These are phyloP conservation scores for Tauraco hartlaubi DNA, from an alignment of 2,797 vertebrate genomes.

Conservation along the genomic window DNA sequence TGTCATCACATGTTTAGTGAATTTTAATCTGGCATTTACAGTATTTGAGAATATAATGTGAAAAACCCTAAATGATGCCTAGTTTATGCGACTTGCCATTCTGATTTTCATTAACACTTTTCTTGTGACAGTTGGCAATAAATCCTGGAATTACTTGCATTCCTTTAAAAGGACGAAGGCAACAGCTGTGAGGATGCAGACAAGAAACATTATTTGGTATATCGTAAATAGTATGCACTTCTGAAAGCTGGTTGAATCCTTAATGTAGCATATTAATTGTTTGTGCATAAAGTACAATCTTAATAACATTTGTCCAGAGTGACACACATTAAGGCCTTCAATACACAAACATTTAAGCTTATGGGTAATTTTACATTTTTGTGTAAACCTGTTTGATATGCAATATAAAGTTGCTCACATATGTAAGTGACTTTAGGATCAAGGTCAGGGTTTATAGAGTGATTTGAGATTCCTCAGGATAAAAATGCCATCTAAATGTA, in stretches of 20 bases:
- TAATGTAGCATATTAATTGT: background rate
- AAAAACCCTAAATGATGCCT: background rate
- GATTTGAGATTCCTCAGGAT: constrained; percentile 61
- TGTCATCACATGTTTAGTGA: constrained; percentile 39
- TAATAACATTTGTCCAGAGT: background rate
- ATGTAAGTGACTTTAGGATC: constrained; percentile 1
- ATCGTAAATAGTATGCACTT: background rate
- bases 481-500: constrained; percentile 72
- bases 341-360: background rate
- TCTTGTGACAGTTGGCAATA: constrained; percentile 23
- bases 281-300: background rate
- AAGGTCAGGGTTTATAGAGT: constrained; percentile 45
- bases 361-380: background rate
- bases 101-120: constrained; percentile 50
- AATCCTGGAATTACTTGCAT: constrained; percentile 16
- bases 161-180: background rate
- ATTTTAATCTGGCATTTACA: background rate
- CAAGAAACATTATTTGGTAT: background rate
- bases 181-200: constrained; percentile 21
- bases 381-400: background rate
- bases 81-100: background rate
- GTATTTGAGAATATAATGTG: background rate
- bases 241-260: background rate
- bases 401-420: background rate
- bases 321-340: background rate